Base-by-base conservation (phyloP, 2,888 invertebrate species). In the Petrolisthes manimaculis region DNA sequence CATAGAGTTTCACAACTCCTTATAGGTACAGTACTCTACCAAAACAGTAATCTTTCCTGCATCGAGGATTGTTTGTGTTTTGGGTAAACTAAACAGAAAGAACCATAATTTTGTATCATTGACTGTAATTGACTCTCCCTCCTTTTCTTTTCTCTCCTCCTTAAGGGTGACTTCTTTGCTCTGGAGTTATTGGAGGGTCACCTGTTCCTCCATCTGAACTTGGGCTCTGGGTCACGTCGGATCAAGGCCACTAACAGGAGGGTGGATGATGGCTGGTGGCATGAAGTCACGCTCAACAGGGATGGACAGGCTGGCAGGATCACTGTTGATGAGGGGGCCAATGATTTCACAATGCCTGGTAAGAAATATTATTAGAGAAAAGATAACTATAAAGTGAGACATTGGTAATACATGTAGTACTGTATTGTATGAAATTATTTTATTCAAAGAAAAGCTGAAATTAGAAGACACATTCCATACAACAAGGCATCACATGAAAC, bases 181-280 rank as follows among this genome's bases (percentile, higher is more conserved):
- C 96, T 99, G 91, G 99, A 99, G 93, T 95, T 99, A 92, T 95
- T 98, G 91, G 97, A 97, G 91, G 98, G 99, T 0, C 97, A 98
- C 93, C 95, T 99, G 91, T 98, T 97, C 93, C 95, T 98, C 51
- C 96, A 98, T 92, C 92, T 98, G 92, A 97, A 98, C 93, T 94
- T 99, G 80, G 99, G 99, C 0, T 97, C 97, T 4, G 98, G 98
- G 0, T 95, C 97, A 0, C 95, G 97, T 4, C 96, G 97, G 92
- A 96, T 97, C 84, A 95, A 97, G 92, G 97, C 97, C 0, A 97
- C 97, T 0, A 92, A 93, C 55, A 94, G 96, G 80, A 92, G 93
- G 79, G 96, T 99, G 5, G 97, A 98, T 92, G 98, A 99, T 92
- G 97, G 97, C 0, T 95, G 95, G 81, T 98, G 98, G 97, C 99